Conservation (phyloP, 2,797 vertebrate genomes). For the Fringilla coelebs region DNA sequence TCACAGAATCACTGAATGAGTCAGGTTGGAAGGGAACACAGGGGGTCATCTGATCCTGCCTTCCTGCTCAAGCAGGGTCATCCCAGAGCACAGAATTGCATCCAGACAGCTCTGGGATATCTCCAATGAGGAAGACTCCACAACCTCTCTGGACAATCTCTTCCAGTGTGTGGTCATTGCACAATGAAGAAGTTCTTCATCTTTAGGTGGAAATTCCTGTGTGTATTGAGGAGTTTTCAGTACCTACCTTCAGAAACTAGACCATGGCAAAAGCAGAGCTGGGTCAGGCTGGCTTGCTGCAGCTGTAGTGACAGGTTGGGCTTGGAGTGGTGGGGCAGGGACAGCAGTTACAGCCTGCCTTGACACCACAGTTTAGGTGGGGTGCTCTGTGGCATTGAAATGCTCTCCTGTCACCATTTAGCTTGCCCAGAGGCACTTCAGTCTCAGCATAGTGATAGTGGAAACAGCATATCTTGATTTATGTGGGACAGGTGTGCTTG, state of each 20-base stretch:
- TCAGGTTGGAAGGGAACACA: background rate
- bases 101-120: background rate
- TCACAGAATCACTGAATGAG: background rate
- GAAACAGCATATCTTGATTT: background rate
- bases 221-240: background rate
- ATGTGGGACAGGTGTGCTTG: background rate
- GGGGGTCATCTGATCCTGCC: background rate
- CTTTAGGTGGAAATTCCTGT: background rate
- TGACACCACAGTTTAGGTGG: background rate
- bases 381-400: background rate
- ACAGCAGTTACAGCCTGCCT: background rate
- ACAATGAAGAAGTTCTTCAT: background rate
- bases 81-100: background rate
- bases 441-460: background rate
- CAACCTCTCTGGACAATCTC: background rate
- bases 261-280: background rate
- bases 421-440: background rate
- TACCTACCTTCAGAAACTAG: background rate
- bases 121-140: background rate
- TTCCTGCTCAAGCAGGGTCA: background rate
- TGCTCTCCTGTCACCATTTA: background rate
- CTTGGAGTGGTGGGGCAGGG: fast-evolving
- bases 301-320: background rate
- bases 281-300: background rate
- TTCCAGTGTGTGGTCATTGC: background rate